Evolutionary conservation across 2,113 vertebrate species (phyloP).

Genomic region (Sapajus apella): DNA sequence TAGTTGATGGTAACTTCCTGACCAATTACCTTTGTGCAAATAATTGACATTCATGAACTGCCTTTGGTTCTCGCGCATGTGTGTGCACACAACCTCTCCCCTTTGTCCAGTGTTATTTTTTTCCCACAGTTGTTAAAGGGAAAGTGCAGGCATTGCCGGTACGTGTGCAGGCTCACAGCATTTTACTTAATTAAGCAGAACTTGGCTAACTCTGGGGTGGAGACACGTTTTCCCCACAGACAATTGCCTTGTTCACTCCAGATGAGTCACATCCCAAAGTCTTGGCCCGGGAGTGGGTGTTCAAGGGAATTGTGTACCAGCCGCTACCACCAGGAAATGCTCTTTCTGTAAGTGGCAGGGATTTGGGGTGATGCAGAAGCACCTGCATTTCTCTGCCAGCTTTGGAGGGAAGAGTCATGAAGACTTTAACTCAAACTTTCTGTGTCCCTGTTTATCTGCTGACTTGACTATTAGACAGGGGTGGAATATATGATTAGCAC

Average conservation of each 20-base stretch:
- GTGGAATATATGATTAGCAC: no score
- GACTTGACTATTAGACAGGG: neutral
- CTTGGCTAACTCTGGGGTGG: conserved; percentile 38
- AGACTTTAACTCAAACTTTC: neutral
- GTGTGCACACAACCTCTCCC: accelerated
- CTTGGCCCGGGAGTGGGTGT: neutral
- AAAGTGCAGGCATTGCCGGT: neutral
- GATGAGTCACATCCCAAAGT: conserved; percentile 26
- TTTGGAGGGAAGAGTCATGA: neutral
- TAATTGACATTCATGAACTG: neutral
- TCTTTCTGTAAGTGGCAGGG: neutral
- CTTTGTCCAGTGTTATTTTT: neutral
- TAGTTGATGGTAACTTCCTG: neutral
- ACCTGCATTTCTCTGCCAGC: neutral
- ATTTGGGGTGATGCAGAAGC: neutral
- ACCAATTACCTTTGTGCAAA: no score
- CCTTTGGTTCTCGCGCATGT: neutral
- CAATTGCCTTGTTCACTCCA: conserved; percentile 24
- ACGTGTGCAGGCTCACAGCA: conserved; percentile 26
- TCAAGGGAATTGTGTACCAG: neutral
- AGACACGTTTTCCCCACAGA: conserved; percentile 45
- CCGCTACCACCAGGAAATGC: neutral
- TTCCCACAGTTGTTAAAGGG: neutral
- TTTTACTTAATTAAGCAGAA: conserved; percentile 37
- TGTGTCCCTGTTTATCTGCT: neutral